A percentile compares a stretch with the other conserved stretches of the same genome.
Conservation (phyloP, 1,140 invertebrate genomes). For the Drosophila subobscura region DNA sequence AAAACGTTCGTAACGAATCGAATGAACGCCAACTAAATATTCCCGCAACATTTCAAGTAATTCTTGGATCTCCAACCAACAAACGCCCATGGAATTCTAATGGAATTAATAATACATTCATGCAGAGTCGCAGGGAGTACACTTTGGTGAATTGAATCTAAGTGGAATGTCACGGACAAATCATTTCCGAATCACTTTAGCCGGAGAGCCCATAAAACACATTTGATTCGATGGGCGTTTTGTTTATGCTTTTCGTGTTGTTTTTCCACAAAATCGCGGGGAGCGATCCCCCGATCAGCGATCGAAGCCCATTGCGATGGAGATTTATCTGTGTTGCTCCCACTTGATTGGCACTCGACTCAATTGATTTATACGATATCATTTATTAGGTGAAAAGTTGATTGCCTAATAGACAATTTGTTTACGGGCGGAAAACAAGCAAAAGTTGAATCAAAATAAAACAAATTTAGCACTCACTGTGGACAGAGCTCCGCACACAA, state of each 20-base stretch:
- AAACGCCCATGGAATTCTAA: conserved; percentile 4
- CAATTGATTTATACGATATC: conserved; percentile 78
- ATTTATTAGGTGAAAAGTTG: conserved; percentile 73
- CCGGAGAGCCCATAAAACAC: conserved; percentile 60
- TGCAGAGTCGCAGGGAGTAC: not conserved
- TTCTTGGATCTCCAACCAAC: too few species aligned
- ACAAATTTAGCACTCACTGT: conserved; percentile 12
- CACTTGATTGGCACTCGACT: conserved; percentile 76
- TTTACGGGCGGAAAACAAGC: conserved; percentile 37
- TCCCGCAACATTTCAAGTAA: too few species aligned
- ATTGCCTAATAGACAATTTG: conserved; percentile 72
- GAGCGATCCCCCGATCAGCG: conserved; percentile 17
- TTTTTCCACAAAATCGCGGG: conserved; percentile 22
- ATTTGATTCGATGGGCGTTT: conserved; percentile 35
- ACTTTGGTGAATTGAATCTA: not conserved
- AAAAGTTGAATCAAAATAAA: conserved; percentile 33
- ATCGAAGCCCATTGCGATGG: conserved; percentile 45
- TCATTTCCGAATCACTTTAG: conserved; percentile 28
- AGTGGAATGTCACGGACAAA: conserved; percentile 19
- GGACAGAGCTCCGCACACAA: not conserved
- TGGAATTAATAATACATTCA: conserved; percentile 11
- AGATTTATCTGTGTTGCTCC: conserved; percentile 72
- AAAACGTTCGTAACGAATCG: too few species aligned
- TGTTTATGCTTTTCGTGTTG: conserved; percentile 45
- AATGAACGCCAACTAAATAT: too few species aligned